Percentiles rank a stretch among this genome's conserved stretches.
Conservation (phyloP, 1,140 invertebrate species). For the Bombus soroeensis region DNA sequence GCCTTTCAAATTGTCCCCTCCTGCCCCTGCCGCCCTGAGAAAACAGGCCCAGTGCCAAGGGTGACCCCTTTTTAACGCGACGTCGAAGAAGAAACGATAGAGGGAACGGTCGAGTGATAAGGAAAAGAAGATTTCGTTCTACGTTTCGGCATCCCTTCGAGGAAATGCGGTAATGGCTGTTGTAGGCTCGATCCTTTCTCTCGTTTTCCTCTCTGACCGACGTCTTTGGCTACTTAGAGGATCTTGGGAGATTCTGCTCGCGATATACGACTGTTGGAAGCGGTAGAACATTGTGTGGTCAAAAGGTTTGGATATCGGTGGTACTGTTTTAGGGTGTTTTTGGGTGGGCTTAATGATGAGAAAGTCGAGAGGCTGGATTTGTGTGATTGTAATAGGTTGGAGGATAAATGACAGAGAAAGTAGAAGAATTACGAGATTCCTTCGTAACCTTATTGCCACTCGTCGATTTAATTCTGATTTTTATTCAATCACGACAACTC, state of each 20-base stretch:
- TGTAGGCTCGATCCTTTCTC: slow-evolving; percentile 52
- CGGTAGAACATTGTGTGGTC: background rate
- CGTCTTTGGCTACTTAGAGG: background rate
- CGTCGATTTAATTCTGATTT: background rate
- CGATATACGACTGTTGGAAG: background rate
- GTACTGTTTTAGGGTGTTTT: background rate
- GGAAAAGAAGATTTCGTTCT: slow-evolving; percentile 42
- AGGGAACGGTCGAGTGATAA: slow-evolving; percentile 17
- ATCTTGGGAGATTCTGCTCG: too few relatives aligned
- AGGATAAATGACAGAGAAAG: background rate
- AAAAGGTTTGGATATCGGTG: background rate
- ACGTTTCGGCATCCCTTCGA: slow-evolving; percentile 57
- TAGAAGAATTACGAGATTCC: too few relatives aligned
- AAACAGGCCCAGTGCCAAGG: slow-evolving; percentile 65
- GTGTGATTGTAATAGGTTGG: background rate
- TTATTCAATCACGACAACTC: background rate
- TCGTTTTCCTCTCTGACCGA: slow-evolving; percentile 35
- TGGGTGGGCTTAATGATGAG: background rate
- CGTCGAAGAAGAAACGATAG: slow-evolving; percentile 31
- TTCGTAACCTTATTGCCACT: background rate
- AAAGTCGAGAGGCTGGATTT: background rate
- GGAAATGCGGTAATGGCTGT: slow-evolving; percentile 58
- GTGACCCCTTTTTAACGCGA: slow-evolving; percentile 66
- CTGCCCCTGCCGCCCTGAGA: slow-evolving; percentile 20
- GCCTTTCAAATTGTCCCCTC: slow-evolving; percentile 69